Evolutionary conservation across 1,140 invertebrate genomes (phyloP).

Genomic region (Elysia chlorotica): DNA sequence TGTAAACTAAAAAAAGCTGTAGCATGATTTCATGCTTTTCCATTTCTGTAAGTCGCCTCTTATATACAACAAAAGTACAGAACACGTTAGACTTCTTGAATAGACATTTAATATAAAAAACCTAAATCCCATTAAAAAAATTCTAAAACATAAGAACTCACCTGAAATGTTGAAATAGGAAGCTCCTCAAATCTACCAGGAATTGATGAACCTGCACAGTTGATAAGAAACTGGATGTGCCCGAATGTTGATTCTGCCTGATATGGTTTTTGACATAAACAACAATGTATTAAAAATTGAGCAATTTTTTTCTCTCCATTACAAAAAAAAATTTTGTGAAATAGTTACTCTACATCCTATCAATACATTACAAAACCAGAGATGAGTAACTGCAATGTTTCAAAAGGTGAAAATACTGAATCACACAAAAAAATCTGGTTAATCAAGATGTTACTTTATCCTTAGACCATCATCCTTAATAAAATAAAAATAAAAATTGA

Average conservation of each 20-base stretch:
- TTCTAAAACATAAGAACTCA: no score
- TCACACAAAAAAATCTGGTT: neutral
- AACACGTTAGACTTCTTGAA: neutral
- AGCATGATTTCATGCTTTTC: neutral
- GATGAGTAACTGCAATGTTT: neutral
- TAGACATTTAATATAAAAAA: constrained; percentile 35
- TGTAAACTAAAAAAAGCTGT: neutral
- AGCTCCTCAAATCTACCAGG: constrained; percentile 82
- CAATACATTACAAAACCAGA: neutral
- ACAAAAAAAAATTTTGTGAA: neutral
- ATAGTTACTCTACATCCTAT: neutral
- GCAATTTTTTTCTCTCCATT: no score
- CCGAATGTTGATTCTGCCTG: constrained; percentile 71
- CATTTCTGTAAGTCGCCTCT: neutral
- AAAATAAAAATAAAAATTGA: no score
- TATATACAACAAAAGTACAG: neutral
- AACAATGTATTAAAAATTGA: no score
- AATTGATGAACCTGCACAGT: constrained; percentile 81
- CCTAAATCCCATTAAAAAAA: constrained; percentile 77
- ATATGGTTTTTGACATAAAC: neutral
- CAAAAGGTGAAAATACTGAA: neutral
- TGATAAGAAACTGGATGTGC: constrained; percentile 86
- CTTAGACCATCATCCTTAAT: neutral
- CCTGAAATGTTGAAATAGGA: no score
- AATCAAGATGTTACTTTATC: neutral